Evolutionary conservation across 2,113 vertebrate species (phyloP).

Genomic region (Nycticryphes semicollaris): DNA sequence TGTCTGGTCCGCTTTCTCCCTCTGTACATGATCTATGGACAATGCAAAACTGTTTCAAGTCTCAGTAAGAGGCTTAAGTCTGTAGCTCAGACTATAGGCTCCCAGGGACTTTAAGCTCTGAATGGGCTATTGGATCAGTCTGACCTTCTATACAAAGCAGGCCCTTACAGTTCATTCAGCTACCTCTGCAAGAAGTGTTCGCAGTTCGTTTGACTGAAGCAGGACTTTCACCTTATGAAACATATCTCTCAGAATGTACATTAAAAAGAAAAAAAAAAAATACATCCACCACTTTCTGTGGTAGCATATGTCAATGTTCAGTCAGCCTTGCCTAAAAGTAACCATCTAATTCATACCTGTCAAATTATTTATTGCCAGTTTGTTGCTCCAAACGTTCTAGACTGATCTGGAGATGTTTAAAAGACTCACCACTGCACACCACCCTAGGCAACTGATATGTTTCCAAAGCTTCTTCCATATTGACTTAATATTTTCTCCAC

Average conservation of each 20-base stretch:
- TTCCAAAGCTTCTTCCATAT: not conserved
- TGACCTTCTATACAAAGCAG: slow-evolving; percentile 26
- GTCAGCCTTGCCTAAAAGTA: not conserved
- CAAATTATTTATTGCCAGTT: not conserved
- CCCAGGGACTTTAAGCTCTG: slow-evolving; percentile 39
- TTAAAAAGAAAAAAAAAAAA: not conserved
- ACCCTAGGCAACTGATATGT: not conserved
- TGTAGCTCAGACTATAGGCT: slow-evolving; percentile 43
- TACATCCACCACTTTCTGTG: not conserved
- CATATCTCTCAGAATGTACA: not conserved
- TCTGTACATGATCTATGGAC: slow-evolving; percentile 8
- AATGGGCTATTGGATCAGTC: slow-evolving; percentile 52
- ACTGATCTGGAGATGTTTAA: not conserved
- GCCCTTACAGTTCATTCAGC: not conserved
- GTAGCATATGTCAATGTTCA: not conserved
- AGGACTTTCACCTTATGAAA: not conserved
- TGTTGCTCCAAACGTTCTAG: not conserved
- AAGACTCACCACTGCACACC: not conserved
- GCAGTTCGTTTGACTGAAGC: not conserved
- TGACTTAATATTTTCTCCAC: not conserved
- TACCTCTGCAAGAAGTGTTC: not conserved
- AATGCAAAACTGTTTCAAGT: slow-evolving; percentile 57
- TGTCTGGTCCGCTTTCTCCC: not conserved
- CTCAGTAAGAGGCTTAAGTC: slow-evolving; percentile 49
- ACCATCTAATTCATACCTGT: rapidly evolving